A percentile compares a stretch with the other conserved stretches of the same genome.
Conservation (phyloP, 2,797 vertebrate species). For the Parauchenoglanis ngamensis region DNA sequence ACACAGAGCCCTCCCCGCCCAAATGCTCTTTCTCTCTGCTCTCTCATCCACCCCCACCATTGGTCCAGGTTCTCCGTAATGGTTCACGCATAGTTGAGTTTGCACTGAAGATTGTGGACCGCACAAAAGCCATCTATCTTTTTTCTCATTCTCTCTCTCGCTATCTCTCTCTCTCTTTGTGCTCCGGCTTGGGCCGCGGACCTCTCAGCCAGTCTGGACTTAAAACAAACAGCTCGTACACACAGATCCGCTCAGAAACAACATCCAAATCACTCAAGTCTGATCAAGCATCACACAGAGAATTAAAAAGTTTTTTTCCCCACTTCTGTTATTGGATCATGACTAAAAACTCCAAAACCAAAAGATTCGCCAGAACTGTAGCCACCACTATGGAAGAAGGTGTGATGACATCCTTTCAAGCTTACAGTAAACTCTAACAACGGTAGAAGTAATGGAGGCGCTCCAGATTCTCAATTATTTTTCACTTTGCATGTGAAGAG, state of each 20-base stretch:
- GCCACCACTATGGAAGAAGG: neutral
- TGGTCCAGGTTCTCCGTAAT: constrained; percentile 71
- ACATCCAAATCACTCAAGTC: neutral
- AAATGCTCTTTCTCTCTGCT: constrained; percentile 10
- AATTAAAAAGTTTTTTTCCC: too few species aligned
- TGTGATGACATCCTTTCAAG: neutral
- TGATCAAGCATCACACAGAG: neutral
- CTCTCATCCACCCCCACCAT: constrained; percentile 62
- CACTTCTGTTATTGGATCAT: too few species aligned
- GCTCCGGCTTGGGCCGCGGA: constrained; percentile 76
- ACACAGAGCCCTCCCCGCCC: constrained; percentile 25
- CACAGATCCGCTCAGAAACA: neutral
- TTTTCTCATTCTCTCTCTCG: constrained; percentile 64
- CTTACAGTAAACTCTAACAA: neutral
- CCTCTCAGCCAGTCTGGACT: constrained; percentile 77
- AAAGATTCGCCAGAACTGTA: neutral
- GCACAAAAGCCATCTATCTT: constrained; percentile 64
- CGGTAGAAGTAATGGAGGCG: too few species aligned
- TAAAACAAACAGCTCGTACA: constrained; percentile 31
- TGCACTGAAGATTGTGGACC: constrained; percentile 57
- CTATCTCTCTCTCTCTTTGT: constrained; percentile 81
- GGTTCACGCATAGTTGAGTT: constrained; percentile 88
- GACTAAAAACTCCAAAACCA: neutral
- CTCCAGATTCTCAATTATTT: neutral
- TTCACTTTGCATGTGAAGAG: neutral